Conservation (phyloP, 2,113 vertebrate genomes). For the Oreocharis arfaki region DNA sequence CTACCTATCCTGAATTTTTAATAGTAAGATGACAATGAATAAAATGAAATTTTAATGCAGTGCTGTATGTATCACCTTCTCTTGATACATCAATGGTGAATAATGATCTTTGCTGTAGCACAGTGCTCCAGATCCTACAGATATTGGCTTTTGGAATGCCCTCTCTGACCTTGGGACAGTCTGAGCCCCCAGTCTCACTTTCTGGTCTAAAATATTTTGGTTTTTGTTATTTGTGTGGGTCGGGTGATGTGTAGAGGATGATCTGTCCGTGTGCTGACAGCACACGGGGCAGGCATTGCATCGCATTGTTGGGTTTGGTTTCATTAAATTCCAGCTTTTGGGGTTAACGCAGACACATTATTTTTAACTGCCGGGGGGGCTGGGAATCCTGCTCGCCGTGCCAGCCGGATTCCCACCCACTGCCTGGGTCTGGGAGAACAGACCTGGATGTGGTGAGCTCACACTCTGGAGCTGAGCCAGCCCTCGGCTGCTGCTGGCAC, state of each 20-base stretch:
- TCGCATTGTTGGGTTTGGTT: rapidly evolving
- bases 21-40: slow-evolving; percentile 44
- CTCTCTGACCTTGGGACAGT: background rate
- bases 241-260: rapidly evolving
- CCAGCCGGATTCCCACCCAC: background rate
- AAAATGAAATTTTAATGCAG: slow-evolving; percentile 10
- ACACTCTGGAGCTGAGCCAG: background rate
- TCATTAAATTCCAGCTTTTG: rapidly evolving
- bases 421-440: background rate
- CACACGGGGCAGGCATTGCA: rapidly evolving
- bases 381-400: background rate
- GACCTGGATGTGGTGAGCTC: background rate
- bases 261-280: rapidly evolving
- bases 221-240: background rate
- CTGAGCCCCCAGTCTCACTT: background rate
- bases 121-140: background rate
- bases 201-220: background rate
- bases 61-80: background rate
- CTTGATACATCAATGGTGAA: background rate
- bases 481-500: background rate
- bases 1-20: slow-evolving; percentile 38
- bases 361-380: background rate
- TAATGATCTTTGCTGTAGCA: background rate
- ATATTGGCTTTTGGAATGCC: rapidly evolving
- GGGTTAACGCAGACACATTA: background rate